phyloP scores from a whole-genome alignment of 1,140 invertebrate species.

The Oedothorax gibbosus region DNA sequence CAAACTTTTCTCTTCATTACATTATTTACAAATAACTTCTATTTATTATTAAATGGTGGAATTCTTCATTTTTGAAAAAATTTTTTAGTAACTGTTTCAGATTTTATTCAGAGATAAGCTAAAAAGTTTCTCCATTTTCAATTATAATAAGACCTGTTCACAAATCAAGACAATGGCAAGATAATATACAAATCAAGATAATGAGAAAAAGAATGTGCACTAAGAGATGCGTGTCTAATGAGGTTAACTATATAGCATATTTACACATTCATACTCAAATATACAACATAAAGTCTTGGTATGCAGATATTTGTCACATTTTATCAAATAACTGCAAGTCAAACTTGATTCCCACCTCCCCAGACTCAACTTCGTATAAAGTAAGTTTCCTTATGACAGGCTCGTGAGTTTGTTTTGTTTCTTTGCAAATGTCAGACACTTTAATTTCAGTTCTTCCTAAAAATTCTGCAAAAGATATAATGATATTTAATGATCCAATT shows the following conservation, averaged over 20 bases:
- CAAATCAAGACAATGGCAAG: too few relatives aligned
- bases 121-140: too few relatives aligned
- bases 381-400: slow-evolving; percentile 79
- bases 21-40: too few relatives aligned
- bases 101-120: too few relatives aligned
- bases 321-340: slow-evolving; percentile 79
- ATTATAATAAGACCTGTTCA: too few relatives aligned
- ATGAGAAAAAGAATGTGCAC: slow-evolving; percentile 10
- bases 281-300: background rate
- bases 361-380: slow-evolving; percentile 79
- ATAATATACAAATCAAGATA: too few relatives aligned
- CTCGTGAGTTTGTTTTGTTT: slow-evolving; percentile 74
- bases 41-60: too few relatives aligned
- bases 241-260: too few relatives aligned
- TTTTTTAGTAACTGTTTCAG: too few relatives aligned
- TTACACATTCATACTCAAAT: background rate
- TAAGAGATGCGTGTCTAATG: slow-evolving; percentile 9
- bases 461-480: slow-evolving; percentile 74
- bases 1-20: too few relatives aligned
- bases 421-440: slow-evolving; percentile 76
- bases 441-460: slow-evolving; percentile 81
- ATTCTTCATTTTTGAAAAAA: too few relatives aligned
- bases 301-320: background rate
- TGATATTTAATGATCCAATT: too few relatives aligned
- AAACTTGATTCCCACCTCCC: slow-evolving; percentile 79